A percentile compares a stretch with the other conserved stretches of the same genome.
These are phyloP conservation scores for Dasyprocta punctata DNA, from an alignment of 2,113 vertebrate genomes.

Conservation along the genomic window DNA sequence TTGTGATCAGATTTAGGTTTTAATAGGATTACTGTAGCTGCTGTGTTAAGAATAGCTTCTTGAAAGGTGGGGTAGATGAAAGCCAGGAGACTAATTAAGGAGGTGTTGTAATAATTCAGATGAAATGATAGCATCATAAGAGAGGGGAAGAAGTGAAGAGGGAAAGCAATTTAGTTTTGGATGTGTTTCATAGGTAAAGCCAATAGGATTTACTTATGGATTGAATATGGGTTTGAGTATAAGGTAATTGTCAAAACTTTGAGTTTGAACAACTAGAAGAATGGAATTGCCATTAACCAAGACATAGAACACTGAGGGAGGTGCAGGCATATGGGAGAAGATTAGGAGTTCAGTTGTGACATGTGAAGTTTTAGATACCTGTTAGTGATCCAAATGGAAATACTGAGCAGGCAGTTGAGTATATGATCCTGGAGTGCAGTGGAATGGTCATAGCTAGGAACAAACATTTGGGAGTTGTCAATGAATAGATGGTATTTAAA, in stretches of 20 bases:
- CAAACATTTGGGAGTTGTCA: slow-evolving; percentile 16
- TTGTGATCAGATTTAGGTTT: neutral
- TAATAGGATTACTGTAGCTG: neutral
- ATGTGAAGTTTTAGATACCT: neutral
- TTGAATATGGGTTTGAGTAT: neutral
- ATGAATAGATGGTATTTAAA: slow-evolving; percentile 29
- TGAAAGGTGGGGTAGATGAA: neutral
- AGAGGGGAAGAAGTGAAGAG: slow-evolving; percentile 14
- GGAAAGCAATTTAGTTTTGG: slow-evolving; percentile 8
- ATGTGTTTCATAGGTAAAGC: neutral
- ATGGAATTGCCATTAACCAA: neutral
- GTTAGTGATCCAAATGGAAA: neutral
- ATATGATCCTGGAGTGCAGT: neutral
- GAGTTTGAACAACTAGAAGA: neutral
- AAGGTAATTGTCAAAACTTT: neutral
- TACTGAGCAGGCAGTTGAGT: neutral
- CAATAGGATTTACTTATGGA: slow-evolving; percentile 9
- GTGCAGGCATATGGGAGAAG: neutral
- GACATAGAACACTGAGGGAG: neutral
- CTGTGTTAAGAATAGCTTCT: neutral
- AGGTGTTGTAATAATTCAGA: neutral
- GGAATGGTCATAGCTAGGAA: neutral
- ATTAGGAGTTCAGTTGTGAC: neutral
- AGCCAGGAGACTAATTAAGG: slow-evolving; percentile 21
- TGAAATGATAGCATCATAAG: slow-evolving; percentile 7